Evolutionary conservation across 2,888 invertebrate genomes (phyloP), one percentile per base, ranked within the genome.

Genomic region (Lasius platythorax): DNA sequence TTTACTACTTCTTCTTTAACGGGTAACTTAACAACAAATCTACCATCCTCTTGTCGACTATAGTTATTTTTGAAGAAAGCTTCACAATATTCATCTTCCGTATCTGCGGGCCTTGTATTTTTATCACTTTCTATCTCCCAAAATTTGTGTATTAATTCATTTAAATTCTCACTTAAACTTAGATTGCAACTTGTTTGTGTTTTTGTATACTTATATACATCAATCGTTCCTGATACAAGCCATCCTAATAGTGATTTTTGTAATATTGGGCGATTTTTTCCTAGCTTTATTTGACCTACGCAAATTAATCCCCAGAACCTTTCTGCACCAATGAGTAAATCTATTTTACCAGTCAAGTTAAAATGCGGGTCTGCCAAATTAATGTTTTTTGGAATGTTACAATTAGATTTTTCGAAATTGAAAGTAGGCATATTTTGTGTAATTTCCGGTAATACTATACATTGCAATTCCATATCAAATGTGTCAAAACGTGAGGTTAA

Each of bases 221-320:
- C 8, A 3, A 68, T 23, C 2, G 1, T 0, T 28, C 46, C 68
- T 28, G 68, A 23, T 46, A 68, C 1, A 2, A 68, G 15, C 46
- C 46, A 46, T 11, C 43, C 28, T 11, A 67, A 3, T 28, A 15
- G 3, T 1, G 67, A 30, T 11, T 67, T 67, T 5, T 67, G 28
- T 8, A 67, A 43, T 23, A 23, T 4, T 8, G 67, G 43, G 2
- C 43, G 40, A 3, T 28, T 40, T 2, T 46, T 43, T 28, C 28
- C 46, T 68, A 46, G 5, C 11, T 18, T 68, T 68, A 68, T 68
- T 43, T 46, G 67, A 1, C 67, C 67, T 23, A 46, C 46, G 11
- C 46, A 40, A 23, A 68, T 40, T 43, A 68, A 15, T 28, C 43
- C 28, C 40, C 46, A 68, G 43, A 68, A 68, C 4, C 43, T 46